Evolutionary conservation across 2,113 vertebrate genomes (phyloP).

Genomic region (Phocoena phocoena): DNA sequence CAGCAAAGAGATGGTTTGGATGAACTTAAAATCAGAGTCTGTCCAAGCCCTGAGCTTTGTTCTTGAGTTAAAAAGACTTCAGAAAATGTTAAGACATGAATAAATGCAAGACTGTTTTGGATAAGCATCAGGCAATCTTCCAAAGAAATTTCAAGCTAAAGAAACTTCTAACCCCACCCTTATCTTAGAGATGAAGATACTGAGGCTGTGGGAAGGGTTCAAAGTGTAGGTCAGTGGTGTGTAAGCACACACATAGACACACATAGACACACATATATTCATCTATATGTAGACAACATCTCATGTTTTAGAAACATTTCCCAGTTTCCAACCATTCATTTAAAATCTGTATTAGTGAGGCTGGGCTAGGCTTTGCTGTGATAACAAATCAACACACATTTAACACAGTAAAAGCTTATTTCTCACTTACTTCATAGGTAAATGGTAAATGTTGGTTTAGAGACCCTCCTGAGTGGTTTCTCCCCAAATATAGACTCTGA

Average conservation of each 20-base stretch:
- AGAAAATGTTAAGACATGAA: constrained; percentile 39
- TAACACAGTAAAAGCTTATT: neutral
- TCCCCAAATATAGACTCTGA: neutral
- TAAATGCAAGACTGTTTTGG: constrained; percentile 40
- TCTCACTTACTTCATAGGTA: neutral
- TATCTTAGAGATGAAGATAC: constrained; percentile 4
- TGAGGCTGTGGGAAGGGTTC: neutral
- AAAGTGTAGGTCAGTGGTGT: neutral
- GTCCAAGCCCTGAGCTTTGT: constrained; percentile 62
- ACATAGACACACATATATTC: neutral
- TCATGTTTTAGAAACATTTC: neutral
- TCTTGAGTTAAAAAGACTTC: constrained; percentile 64
- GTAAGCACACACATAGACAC: neutral
- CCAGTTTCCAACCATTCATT: neutral
- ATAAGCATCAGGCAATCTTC: constrained; percentile 42
- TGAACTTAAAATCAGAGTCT: constrained; percentile 71
- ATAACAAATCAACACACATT: neutral
- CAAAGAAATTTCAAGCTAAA: constrained; percentile 15
- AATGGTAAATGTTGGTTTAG: neutral
- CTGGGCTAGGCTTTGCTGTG: neutral
- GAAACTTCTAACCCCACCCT: neutral
- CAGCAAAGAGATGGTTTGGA: constrained; percentile 61
- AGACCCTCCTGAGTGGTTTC: neutral
- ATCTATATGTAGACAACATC: neutral
- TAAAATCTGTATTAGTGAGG: neutral